Conservation (phyloP, 2,113 vertebrate species). For the Thinocorus orbignyianus region DNA sequence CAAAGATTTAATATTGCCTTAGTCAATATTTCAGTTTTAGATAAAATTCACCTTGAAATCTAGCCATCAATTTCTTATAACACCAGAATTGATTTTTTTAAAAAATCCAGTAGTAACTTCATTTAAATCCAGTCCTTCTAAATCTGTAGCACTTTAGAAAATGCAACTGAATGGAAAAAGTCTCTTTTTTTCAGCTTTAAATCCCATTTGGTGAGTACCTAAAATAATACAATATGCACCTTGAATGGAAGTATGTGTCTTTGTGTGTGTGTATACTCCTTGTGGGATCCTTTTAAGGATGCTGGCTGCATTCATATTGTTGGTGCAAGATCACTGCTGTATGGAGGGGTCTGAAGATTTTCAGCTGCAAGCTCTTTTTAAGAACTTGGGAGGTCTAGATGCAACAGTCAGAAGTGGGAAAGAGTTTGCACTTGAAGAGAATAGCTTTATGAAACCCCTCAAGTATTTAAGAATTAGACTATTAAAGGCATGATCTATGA, state of each 20-base stretch:
- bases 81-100: constrained; percentile 26
- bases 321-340: not conserved
- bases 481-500: constrained; percentile 50
- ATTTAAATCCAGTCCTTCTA: constrained; percentile 49
- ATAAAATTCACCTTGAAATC: constrained; percentile 59
- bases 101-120: not conserved
- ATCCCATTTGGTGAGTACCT: not conserved
- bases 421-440: constrained; percentile 22
- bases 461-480: constrained; percentile 48
- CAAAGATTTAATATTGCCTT: constrained; percentile 6
- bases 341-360: not conserved
- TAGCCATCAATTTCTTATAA: constrained; percentile 49
- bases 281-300: not conserved
- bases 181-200: not conserved
- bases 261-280: not conserved
- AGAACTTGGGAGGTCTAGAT: not conserved
- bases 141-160: not conserved
- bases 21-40: constrained; percentile 46
- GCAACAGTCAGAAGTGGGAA: not conserved
- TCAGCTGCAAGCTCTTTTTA: not conserved
- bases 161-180: not conserved
- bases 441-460: constrained; percentile 11
- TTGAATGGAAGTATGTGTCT: not conserved
- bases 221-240: not conserved
- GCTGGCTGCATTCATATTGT: not conserved